Evolutionary conservation across 2,888 invertebrate species (phyloP), one percentile per base, ranked within the genome.

Genomic region (Cephus nigrinus): DNA sequence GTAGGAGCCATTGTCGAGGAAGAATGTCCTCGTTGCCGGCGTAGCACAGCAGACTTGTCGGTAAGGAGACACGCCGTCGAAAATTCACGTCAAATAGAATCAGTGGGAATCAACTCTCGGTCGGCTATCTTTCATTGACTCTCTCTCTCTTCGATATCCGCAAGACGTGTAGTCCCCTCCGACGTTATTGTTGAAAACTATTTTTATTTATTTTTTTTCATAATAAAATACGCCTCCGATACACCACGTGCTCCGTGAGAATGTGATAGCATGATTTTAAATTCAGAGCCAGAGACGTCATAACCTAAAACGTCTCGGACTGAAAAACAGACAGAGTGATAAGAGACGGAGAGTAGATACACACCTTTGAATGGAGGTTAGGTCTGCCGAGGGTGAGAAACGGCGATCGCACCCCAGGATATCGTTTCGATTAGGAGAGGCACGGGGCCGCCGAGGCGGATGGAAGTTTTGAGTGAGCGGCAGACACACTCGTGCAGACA

Each of bases 21-120:
- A 90, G 90, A 91, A 91, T 91, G 88, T 89, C 90, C 89, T 91
- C 90, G 89, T 90, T 90, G 90, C 86, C 87, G 86, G 79, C 81
- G 30, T 30, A 73, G 72, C 78, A 82, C 78, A 81, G 80, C 80
- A 30, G 35, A 79, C 78, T 80, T 75, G 73, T 80, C 82, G 83
- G 84, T 55, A 87, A 86, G 85, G 86, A 88, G 88, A 82, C 86
- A 84, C 86, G 80, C 82, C 78, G 79, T 79, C 77, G 78, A 80
- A 55, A 55, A 77, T 75, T 75, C 80, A 83, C 80, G 75, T 80
- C 82, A 83, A 82, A 82, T 81, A 79, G 81, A 80, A 82, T 80
- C 82, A 71, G 31, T 71, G 5, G 71, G 71, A 71, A 71, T 71
- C 71, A 31, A 71, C 55, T 55, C 23, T 55, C 55, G 23, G 15